Evolutionary conservation across 1,140 invertebrate genomes (phyloP).

Genomic region (Sitophilus oryzae): DNA sequence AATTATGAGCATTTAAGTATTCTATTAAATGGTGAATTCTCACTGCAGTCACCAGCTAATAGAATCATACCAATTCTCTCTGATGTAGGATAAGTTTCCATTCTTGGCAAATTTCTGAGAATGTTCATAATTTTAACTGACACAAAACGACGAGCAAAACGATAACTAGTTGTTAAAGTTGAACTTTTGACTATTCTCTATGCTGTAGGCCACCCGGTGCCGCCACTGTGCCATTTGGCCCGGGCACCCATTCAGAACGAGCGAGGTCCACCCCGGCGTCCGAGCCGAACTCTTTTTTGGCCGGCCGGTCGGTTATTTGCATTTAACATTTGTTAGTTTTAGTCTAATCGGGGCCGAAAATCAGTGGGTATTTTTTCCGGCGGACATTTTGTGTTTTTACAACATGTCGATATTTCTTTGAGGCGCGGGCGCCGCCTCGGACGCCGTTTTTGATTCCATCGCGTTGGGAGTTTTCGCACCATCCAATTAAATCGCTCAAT

Average conservation of each 20-base stretch:
- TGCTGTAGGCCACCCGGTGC: too few species aligned
- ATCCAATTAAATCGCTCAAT: too few species aligned
- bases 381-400: constrained; percentile 25
- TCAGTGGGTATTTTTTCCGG: constrained; percentile 23
- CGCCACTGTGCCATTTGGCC: neutral
- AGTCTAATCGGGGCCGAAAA: constrained; percentile 24
- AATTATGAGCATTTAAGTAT: too few species aligned
- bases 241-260: neutral
- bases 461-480: constrained; percentile 4
- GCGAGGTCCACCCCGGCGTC: neutral
- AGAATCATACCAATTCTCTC: too few species aligned
- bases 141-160: too few species aligned
- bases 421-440: constrained; percentile 16
- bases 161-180: too few species aligned
- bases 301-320: constrained; percentile 21
- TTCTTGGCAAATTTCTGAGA: too few species aligned
- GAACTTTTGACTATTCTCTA: too few species aligned
- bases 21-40: too few species aligned
- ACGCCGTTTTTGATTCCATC: constrained; percentile 18
- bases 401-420: constrained; percentile 23
- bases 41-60: too few species aligned
- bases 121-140: too few species aligned
- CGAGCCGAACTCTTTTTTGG: neutral
- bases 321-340: constrained; percentile 30
- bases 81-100: too few species aligned